phyloP scores from a whole-genome alignment of 2,113 vertebrate species.

The Dasypus novemcinctus region DNA sequence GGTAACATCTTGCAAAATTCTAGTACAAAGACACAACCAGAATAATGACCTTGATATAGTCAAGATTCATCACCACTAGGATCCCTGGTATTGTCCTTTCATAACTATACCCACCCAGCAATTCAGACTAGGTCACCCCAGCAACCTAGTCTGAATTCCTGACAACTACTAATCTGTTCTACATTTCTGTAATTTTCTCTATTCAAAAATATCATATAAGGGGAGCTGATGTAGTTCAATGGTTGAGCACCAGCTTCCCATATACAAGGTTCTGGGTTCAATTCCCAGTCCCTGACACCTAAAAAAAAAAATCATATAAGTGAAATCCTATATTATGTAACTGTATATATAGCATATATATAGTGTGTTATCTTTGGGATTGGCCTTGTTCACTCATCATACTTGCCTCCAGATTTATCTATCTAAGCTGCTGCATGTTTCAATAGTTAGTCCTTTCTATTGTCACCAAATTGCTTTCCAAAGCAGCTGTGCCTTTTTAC shows the following conservation, averaged over 20 bases:
- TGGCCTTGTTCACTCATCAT: background rate
- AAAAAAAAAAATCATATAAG: background rate
- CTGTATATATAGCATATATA: background rate
- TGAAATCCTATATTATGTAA: background rate
- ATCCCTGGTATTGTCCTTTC: background rate
- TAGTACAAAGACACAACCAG: background rate
- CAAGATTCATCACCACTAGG: background rate
- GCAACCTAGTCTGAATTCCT: background rate
- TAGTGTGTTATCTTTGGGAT: background rate
- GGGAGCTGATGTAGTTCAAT: no score
- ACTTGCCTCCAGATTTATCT: slow-evolving; percentile 37
- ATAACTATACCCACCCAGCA: rapidly evolving
- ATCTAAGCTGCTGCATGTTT: background rate
- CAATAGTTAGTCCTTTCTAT: slow-evolving; percentile 8
- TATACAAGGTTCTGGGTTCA: no score
- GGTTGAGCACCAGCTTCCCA: no score
- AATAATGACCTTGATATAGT: background rate
- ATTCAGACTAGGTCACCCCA: no score
- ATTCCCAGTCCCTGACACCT: no score
- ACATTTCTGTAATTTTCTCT: background rate
- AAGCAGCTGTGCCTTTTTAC: background rate
- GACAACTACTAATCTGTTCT: background rate
- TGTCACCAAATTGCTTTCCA: background rate
- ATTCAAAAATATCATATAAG: background rate
- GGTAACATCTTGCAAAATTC: background rate